Evolutionary conservation across 2,888 invertebrate species (phyloP).

Genomic region (Crocallis elinguaria): DNA sequence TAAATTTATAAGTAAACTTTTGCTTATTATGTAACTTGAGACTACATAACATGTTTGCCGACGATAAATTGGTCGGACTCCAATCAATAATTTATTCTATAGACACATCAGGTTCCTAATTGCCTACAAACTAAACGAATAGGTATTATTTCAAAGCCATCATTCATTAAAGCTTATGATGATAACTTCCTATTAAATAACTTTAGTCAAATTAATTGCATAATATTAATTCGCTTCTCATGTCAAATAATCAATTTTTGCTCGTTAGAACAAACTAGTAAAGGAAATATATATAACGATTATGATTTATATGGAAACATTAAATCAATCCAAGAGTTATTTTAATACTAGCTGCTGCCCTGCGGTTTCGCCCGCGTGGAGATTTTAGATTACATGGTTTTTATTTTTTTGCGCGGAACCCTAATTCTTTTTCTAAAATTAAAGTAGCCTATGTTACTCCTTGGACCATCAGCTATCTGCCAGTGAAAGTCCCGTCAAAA

Average conservation of each 20-base stretch:
- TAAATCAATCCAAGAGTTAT: not conserved
- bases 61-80: not conserved
- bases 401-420: no score
- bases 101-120: conserved; percentile 11
- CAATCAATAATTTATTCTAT: conserved; percentile 19
- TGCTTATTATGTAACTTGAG: not conserved
- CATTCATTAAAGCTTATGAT: conserved; percentile 20
- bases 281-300: conserved; percentile 7
- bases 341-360: not conserved
- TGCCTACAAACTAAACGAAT: conserved; percentile 15
- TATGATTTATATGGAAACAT: conserved; percentile 10
- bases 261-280: conserved; percentile 7
- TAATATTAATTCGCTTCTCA: conserved; percentile 13
- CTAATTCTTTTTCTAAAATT: no score
- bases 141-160: conserved; percentile 23
- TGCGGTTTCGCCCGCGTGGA: no score
- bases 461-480: no score
- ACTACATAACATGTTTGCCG: not conserved
- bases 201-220: conserved; percentile 12
- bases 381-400: no score
- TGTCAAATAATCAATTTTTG: conserved; percentile 14
- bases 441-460: no score
- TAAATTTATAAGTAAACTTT: no score
- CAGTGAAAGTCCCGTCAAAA: no score
- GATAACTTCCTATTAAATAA: conserved; percentile 22